These are phyloP conservation scores for Ricordea florida DNA, from an alignment of 92 coral and sea anemone genomes.

Conservation along the genomic window DNA sequence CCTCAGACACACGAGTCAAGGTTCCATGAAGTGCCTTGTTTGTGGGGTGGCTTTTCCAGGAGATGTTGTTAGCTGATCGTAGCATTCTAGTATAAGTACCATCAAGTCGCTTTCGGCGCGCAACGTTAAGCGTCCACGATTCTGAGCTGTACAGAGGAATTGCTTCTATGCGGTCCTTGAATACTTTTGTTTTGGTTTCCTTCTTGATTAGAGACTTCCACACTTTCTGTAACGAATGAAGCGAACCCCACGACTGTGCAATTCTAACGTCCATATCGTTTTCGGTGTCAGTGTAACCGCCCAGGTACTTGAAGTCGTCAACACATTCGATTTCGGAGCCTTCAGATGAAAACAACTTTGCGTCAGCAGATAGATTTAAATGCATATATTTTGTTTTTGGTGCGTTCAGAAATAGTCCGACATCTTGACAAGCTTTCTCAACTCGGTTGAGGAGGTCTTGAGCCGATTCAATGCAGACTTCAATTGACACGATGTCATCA, in stretches of 20 bases:
- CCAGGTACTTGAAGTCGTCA: conserved; percentile 37
- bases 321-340: conserved; percentile 12
- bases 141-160: conserved; percentile 53
- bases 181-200: conserved; percentile 19
- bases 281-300: conserved; percentile 14
- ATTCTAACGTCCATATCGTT: neutral
- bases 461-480: conserved; percentile 9
- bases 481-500: conserved; percentile 4
- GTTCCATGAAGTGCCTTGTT: conserved; percentile 11
- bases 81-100: conserved; percentile 49
- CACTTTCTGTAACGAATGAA: neutral
- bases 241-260: conserved; percentile 16
- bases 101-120: conserved; percentile 24
- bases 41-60: conserved; percentile 34
- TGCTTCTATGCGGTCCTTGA: conserved; percentile 48
- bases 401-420: too few relatives aligned
- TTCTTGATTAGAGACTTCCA: conserved; percentile 26
- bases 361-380: too few relatives aligned
- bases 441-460: neutral
- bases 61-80: conserved; percentile 1
- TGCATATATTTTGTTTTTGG: too few relatives aligned
- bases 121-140: conserved; percentile 1
- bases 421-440: neutral
- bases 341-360: too few relatives aligned
- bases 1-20: conserved; percentile 14